Evolutionary conservation across 2,113 vertebrate species (phyloP).

Genomic region (Oxyura jamaicensis): DNA sequence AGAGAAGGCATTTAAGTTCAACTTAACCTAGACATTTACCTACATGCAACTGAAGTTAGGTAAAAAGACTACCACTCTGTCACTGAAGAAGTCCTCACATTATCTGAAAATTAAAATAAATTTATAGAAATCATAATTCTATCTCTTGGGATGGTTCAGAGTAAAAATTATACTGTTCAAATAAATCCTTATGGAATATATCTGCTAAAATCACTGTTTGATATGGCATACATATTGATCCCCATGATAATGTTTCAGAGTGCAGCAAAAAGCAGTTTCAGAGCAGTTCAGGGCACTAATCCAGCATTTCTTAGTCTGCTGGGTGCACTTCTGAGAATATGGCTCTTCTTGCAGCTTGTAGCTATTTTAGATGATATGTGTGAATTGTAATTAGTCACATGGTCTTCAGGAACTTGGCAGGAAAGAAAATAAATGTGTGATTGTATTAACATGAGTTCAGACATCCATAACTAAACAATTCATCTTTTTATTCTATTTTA

Average conservation of each 20-base stretch:
- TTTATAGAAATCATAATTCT: neutral
- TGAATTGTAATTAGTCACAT: neutral
- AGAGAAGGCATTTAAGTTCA: neutral
- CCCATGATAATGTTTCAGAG: neutral
- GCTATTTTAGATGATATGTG: neutral
- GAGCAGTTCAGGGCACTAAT: neutral
- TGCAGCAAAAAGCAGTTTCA: neutral
- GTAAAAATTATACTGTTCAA: neutral
- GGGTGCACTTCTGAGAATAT: neutral
- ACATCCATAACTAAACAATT: neutral
- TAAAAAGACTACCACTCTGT: neutral
- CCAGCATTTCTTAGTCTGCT: neutral
- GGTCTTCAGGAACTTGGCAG: neutral
- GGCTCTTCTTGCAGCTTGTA: neutral
- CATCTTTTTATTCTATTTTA: constrained; percentile 14
- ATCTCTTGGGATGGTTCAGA: neutral
- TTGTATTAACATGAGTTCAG: constrained; percentile 9
- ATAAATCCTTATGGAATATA: neutral
- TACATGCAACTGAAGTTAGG: neutral
- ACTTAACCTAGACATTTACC: neutral
- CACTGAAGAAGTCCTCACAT: neutral
- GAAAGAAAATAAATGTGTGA: neutral
- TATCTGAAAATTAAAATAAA: neutral
- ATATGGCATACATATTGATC: neutral
- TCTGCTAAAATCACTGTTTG: neutral